phyloP scores from a whole-genome alignment of 2,113 vertebrate species.

The Desmodus rotundus region DNA sequence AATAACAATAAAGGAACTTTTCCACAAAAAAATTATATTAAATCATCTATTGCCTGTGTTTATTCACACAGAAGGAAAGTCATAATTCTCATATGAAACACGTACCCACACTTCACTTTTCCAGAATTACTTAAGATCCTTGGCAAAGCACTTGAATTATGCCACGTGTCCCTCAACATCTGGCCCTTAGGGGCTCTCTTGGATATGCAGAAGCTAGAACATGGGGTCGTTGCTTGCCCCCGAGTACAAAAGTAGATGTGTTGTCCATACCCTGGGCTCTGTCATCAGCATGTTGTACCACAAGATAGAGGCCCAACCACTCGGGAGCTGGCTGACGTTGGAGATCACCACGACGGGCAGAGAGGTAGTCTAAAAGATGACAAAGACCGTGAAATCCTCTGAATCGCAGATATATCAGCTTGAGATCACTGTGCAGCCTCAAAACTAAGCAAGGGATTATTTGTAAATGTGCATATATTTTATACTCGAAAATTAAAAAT shows the following conservation, averaged over 20 bases:
- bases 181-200: not conserved
- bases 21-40: not conserved
- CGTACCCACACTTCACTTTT: not conserved
- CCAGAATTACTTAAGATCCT: not conserved
- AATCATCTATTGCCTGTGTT: not conserved
- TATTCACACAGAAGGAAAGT: not conserved
- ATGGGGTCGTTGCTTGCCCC: not conserved
- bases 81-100: not conserved
- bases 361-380: slow-evolving; percentile 86
- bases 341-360: slow-evolving; percentile 97
- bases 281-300: slow-evolving; percentile 98
- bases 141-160: not conserved
- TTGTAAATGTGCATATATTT: not conserved
- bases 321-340: slow-evolving; percentile 96
- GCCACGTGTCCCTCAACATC: not conserved
- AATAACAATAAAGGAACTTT: not conserved
- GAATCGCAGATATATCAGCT: not conserved
- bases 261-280: slow-evolving; percentile 88
- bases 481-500: not conserved
- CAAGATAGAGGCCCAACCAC: slow-evolving; percentile 97
- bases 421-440: not conserved
- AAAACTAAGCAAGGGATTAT: not conserved
- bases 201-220: not conserved
- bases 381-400: not conserved
- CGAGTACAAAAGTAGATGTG: not conserved